These are phyloP conservation scores for Pelvicachromis taeniatus DNA, from an alignment of 2,113 vertebrate genomes.

Conservation along the genomic window DNA sequence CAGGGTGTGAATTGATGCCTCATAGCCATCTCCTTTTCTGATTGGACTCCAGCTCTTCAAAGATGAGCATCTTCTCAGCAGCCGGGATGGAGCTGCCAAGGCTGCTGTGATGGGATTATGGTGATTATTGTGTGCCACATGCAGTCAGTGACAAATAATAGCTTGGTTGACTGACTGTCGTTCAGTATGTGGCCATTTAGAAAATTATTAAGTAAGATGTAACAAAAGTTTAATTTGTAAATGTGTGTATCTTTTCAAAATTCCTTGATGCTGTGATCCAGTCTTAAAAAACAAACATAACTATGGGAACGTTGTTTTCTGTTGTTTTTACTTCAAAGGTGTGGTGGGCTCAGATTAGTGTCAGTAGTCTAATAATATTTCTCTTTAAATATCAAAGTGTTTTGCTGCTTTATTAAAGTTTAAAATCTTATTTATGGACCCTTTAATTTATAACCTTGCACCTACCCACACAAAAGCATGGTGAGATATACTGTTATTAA, in stretches of 20 bases:
- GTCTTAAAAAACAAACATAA: not conserved
- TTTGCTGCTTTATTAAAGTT: not conserved
- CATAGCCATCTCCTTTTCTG: conserved; percentile 10
- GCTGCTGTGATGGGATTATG: conserved; percentile 11
- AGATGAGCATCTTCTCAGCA: conserved; percentile 24
- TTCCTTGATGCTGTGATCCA: not conserved
- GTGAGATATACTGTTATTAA: not conserved
- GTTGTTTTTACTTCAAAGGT: not conserved
- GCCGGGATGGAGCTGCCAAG: not conserved
- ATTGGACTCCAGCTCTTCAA: conserved; percentile 23
- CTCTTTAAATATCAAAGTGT: not conserved
- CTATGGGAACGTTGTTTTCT: not conserved
- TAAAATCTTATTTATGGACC: not conserved
- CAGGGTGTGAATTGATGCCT: conserved; percentile 14
- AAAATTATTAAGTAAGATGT: not conserved
- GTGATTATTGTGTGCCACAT: not conserved
- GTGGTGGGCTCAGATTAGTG: not conserved
- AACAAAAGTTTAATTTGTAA: not conserved
- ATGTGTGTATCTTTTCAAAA: not conserved
- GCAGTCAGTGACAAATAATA: not conserved
- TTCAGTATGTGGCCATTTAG: not conserved
- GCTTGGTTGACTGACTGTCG: not conserved
- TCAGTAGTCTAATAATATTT: not conserved
- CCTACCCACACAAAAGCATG: not conserved
- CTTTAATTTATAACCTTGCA: not conserved